Evolutionary conservation across 2,113 vertebrate genomes (phyloP).

Genomic region (Syrrhaptes paradoxus): DNA sequence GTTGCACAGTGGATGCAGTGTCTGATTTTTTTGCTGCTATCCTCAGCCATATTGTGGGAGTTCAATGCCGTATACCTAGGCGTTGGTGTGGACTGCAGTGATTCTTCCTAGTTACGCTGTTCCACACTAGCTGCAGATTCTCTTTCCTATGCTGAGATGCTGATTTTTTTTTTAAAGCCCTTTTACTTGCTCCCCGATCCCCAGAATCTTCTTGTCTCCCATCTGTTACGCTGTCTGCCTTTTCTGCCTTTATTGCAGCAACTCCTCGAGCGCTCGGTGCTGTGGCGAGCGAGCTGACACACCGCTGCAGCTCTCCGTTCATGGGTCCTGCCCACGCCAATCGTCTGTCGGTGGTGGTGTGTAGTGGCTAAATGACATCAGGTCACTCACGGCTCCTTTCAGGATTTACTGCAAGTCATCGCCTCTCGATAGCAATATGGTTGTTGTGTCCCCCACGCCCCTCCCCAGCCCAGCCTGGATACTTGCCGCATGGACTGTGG

Average conservation of each 20-base stretch:
- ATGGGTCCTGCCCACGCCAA: accelerated
- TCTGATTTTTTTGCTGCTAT: not conserved
- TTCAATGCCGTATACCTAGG: not conserved
- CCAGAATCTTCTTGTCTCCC: not conserved
- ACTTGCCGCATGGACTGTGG: not conserved
- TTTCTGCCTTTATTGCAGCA: not conserved
- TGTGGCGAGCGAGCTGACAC: not conserved
- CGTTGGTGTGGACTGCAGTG: not conserved
- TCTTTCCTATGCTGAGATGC: not conserved
- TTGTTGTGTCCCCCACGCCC: not conserved
- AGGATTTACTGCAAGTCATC: conserved; percentile 16
- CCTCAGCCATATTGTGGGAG: conserved; percentile 45
- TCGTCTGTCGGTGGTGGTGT: not conserved
- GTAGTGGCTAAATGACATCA: not conserved
- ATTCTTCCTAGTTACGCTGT: not conserved
- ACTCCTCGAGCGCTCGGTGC: not conserved
- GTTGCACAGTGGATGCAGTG: not conserved
- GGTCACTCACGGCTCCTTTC: not conserved
- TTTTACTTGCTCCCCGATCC: not conserved
- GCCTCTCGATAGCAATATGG: not conserved
- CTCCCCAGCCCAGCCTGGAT: not conserved
- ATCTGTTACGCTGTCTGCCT: not conserved
- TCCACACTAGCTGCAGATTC: not conserved
- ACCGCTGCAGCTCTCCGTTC: not conserved
- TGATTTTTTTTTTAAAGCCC: not conserved